phyloP scores from a whole-genome alignment of 2,888 invertebrate species.

The Aleiodes testaceus region DNA sequence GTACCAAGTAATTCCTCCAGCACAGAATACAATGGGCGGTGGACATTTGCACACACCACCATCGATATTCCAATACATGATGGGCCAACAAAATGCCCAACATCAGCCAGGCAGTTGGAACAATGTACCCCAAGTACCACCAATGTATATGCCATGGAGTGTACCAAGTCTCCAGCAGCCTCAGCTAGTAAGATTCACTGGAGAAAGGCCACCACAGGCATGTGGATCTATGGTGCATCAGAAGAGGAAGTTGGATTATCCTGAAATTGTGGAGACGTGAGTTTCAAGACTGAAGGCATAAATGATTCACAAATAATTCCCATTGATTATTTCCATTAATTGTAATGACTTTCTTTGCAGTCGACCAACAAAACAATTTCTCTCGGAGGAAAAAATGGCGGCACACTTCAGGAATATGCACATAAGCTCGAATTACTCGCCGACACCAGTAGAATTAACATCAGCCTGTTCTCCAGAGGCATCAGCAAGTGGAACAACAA shows the following conservation, averaged over 20 bases:
- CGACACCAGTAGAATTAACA: slow-evolving; percentile 55
- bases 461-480: slow-evolving; percentile 48
- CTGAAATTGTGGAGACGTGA: slow-evolving; percentile 60
- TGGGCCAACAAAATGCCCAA: slow-evolving; percentile 60
- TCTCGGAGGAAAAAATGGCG: slow-evolving; percentile 89
- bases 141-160: slow-evolving; percentile 68
- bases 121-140: slow-evolving; percentile 63
- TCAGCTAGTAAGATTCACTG: slow-evolving; percentile 65
- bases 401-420: slow-evolving; percentile 85
- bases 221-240: slow-evolving; percentile 55
- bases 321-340: neutral
- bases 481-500: slow-evolving; percentile 44
- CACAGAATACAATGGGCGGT: slow-evolving; percentile 66
- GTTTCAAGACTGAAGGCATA: slow-evolving; percentile 46
- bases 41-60: slow-evolving; percentile 66
- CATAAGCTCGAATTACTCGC: slow-evolving; percentile 74
- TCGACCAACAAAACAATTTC: slow-evolving; percentile 79
- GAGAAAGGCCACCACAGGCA: slow-evolving; percentile 54
- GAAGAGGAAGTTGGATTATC: slow-evolving; percentile 64
- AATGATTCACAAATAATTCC: neutral
- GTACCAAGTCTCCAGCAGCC: slow-evolving; percentile 61
- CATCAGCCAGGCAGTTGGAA: slow-evolving; percentile 59
- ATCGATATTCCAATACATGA: slow-evolving; percentile 69
- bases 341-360: slow-evolving; percentile 50
- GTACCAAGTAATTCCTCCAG: slow-evolving; percentile 52